These are phyloP conservation scores for Lepidochitona cinerea DNA, from an alignment of 2,888 invertebrate species.

Conservation along the genomic window DNA sequence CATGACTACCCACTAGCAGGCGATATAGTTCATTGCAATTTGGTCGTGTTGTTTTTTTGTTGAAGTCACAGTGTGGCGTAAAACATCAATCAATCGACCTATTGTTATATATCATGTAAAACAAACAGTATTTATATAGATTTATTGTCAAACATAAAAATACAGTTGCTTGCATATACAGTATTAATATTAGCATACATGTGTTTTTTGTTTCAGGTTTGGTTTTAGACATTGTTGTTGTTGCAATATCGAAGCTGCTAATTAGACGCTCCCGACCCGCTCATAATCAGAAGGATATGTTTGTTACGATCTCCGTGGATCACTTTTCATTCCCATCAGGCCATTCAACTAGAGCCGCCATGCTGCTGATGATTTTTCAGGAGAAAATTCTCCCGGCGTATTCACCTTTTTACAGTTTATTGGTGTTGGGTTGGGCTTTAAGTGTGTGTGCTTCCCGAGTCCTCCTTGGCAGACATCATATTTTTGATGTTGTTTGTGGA, in stretches of 20 bases:
- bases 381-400: conserved; percentile 67
- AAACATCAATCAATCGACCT: too few species aligned
- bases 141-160: too few species aligned
- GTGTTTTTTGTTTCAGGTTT: conserved; percentile 79
- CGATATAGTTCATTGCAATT: too few species aligned
- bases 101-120: too few species aligned
- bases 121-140: neutral
- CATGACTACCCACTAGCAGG: too few species aligned
- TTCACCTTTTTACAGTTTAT: conserved; percentile 44
- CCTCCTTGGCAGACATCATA: conserved; percentile 86
- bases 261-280: conserved; percentile 84
- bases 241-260: conserved; percentile 84
- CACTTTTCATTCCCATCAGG: conserved; percentile 96
- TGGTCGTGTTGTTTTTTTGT: too few species aligned
- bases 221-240: conserved; percentile 83
- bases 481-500: conserved; percentile 88
- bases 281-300: conserved; percentile 78
- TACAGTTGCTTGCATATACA: too few species aligned
- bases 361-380: conserved; percentile 81
- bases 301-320: conserved; percentile 79
- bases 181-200: too few species aligned
- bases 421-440: conserved; percentile 82
- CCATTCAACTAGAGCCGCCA: conserved; percentile 88
- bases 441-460: conserved; percentile 85
- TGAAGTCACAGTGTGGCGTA: too few species aligned